Conservation (phyloP, 2,797 vertebrate genomes). For the Chaunax sp. region DNA sequence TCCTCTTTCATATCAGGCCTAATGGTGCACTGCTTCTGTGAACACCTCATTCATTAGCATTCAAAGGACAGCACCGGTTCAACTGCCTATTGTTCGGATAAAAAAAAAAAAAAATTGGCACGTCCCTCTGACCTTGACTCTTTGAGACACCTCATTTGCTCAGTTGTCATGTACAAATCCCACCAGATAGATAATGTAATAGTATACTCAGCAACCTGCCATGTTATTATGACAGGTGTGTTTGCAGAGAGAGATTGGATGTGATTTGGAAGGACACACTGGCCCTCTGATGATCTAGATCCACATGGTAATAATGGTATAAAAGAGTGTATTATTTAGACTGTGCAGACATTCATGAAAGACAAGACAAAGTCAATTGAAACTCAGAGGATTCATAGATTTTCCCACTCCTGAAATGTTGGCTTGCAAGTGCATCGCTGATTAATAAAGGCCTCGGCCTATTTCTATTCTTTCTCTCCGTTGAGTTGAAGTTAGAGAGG, state of each 20-base stretch:
- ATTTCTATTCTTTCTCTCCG: slow-evolving; percentile 21
- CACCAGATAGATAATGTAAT: slow-evolving; percentile 61
- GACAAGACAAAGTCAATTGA: slow-evolving; percentile 60
- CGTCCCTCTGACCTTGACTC: slow-evolving; percentile 47
- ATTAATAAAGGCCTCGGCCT: slow-evolving; percentile 28
- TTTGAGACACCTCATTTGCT: slow-evolving; percentile 69
- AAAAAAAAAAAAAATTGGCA: slow-evolving; percentile 74
- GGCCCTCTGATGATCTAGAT: slow-evolving; percentile 56
- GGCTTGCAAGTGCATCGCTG: slow-evolving; percentile 13
- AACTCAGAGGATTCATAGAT: slow-evolving; percentile 36
- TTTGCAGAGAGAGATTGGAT: slow-evolving; percentile 68
- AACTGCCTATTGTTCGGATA: slow-evolving; percentile 51
- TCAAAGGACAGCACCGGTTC: slow-evolving; percentile 46
- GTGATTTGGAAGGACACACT: slow-evolving; percentile 50
- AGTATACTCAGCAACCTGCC: slow-evolving; percentile 60
- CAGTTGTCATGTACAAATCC: slow-evolving; percentile 67
- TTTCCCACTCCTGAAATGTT: slow-evolving; percentile 27
- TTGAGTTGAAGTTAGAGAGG: slow-evolving; percentile 32
- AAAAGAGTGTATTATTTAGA: neutral
- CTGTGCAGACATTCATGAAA: slow-evolving; percentile 48
- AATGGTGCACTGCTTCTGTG: slow-evolving; percentile 50
- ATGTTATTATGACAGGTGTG: slow-evolving; percentile 56
- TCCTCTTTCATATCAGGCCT: slow-evolving; percentile 57
- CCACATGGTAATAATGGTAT: slow-evolving; percentile 33
- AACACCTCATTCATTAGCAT: slow-evolving; percentile 71